Evolutionary conservation across 2,888 invertebrate species (phyloP), one percentile per base, ranked within the genome.

Genomic region (Argyresthia albistria): DNA sequence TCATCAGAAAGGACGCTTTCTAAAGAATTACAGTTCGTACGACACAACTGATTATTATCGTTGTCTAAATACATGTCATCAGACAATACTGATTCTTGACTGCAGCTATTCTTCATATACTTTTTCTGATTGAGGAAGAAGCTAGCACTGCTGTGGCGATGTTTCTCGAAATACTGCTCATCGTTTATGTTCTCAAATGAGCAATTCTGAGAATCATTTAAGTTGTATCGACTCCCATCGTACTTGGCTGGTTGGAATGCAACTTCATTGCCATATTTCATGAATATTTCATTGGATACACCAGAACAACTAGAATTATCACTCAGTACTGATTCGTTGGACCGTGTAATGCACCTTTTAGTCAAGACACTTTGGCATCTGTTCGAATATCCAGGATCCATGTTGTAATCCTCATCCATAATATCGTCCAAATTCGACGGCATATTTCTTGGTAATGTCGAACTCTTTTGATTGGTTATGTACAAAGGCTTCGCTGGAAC

Each of bases 1-100:
- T 94, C 95, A 69, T 95, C 95, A 0, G 94, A 94, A 0, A 95
- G 70, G 6, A 95, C 91, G 63, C 94, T 94, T 68, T 95, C 95
- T 64, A 95, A 88, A 54, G 94, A 95, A 64, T 93, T 93, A 65
- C 93, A 93, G 64, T 92, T 93, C 4, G 90, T 91, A 64, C 91
- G 89, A 1, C 87, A 88, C 55, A 91, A 83, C 43, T 90, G 92
- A 60, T 89, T 90, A 25, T 25, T 49, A 14, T 51, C 51, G 52
- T 91, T 90, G 14, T 84, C 84, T 50, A 90, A 63, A 54, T 70
- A 83, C 25, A 25, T 25, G 59, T 93, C 93, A 58, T 93, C 93
- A 0, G 94, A 94, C 7, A 95, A 67, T 39, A 95, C 88, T 16
- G 94, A 94, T 62, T 95, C 95, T 65, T 94, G 94, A 56, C 94